Percentiles rank a stretch among this genome's conserved stretches.
Conservation (phyloP, 2,888 invertebrate species). For the Cyclophora punctaria region DNA sequence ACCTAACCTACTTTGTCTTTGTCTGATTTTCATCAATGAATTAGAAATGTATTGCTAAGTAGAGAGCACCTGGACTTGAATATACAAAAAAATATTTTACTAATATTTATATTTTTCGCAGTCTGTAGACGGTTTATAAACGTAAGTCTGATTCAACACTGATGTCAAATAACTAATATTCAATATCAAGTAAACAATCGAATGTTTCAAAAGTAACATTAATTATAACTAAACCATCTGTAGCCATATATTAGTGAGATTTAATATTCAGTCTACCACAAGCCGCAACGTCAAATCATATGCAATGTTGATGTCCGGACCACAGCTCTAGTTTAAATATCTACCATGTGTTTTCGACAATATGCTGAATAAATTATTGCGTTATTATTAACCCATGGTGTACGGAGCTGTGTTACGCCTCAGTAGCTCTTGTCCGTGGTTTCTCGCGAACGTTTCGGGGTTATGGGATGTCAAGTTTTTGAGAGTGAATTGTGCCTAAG, state of each 20-base stretch:
- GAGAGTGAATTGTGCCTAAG: neutral
- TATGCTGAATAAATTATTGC: slow-evolving; percentile 16
- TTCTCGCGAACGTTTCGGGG: slow-evolving; percentile 9
- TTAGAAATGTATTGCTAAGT: too few species aligned
- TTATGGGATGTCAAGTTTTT: neutral
- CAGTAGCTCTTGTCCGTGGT: slow-evolving; percentile 15
- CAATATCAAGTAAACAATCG: too few species aligned
- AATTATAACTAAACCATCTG: too few species aligned
- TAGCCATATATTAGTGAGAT: slow-evolving; percentile 6
- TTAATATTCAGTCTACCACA: slow-evolving; percentile 38
- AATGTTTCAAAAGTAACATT: too few species aligned
- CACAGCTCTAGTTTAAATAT: slow-evolving; percentile 39
- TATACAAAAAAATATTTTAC: too few species aligned
- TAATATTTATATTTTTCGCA: too few species aligned
- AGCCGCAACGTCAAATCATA: slow-evolving; percentile 48
- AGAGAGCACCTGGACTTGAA: too few species aligned
- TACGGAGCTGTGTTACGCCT: slow-evolving; percentile 12
- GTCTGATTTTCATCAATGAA: too few species aligned
- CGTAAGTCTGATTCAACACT: too few species aligned
- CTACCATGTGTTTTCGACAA: slow-evolving; percentile 16
- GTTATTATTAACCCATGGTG: slow-evolving; percentile 16
- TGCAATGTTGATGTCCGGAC: slow-evolving; percentile 43
- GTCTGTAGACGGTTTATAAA: too few species aligned
- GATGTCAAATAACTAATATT: too few species aligned
- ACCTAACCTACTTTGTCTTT: too few species aligned